Percentiles rank a stretch among this genome's conserved stretches.
These are phyloP conservation scores for Melanargia galathea DNA, from an alignment of 2,888 invertebrate genomes.

Conservation along the genomic window DNA sequence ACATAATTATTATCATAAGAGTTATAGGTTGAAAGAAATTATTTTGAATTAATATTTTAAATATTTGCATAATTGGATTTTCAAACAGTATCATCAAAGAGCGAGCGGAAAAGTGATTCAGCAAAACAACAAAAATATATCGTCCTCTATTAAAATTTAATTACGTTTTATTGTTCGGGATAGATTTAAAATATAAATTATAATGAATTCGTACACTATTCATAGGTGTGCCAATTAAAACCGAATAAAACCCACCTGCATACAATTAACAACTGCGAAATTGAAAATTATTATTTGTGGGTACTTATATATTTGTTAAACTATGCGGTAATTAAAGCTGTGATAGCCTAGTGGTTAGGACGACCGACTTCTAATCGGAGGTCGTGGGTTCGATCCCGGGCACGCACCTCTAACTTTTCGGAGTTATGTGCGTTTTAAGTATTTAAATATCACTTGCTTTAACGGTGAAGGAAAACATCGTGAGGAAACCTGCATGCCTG, in stretches of 20 bases:
- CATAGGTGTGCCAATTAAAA: background rate
- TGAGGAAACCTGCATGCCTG: too few species aligned
- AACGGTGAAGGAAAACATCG: too few species aligned
- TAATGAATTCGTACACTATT: conserved; percentile 12
- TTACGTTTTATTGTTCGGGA: background rate
- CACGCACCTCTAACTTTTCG: too few species aligned
- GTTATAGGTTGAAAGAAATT: too few species aligned
- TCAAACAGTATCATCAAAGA: background rate
- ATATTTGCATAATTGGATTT: background rate
- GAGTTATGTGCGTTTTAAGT: too few species aligned
- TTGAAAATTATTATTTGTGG: conserved; percentile 19
- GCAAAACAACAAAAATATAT: background rate
- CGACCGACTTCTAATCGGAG: too few species aligned
- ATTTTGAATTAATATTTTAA: background rate
- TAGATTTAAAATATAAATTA: conserved; percentile 10
- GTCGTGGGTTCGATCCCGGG: too few species aligned
- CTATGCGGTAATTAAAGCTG: conserved; percentile 10
- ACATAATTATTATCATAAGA: too few species aligned
- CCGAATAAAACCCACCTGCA: conserved; percentile 3
- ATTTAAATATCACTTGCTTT: too few species aligned
- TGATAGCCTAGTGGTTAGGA: too few species aligned
- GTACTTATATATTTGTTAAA: conserved; percentile 11
- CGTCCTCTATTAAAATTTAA: background rate
- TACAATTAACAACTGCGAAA: conserved; percentile 21
- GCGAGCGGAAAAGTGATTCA: background rate